Evolutionary conservation across 2,888 invertebrate genomes (phyloP).

Genomic region (Tanytarsus gracilentus): DNA sequence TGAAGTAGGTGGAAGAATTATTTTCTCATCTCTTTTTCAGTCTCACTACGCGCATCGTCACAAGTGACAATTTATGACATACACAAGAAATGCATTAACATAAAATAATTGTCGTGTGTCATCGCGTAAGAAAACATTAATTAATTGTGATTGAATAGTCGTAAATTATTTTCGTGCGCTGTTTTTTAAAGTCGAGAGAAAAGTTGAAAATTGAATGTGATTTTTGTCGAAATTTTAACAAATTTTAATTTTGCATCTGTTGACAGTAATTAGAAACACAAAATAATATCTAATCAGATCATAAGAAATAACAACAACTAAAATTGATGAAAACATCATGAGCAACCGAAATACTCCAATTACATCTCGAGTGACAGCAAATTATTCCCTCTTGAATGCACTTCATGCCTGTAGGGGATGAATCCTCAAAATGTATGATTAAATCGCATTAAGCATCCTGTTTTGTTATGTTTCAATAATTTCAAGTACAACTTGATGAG

Average conservation of each 20-base stretch:
- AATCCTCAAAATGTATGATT: not conserved
- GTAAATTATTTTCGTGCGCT: not conserved
- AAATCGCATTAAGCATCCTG: conserved; percentile 29
- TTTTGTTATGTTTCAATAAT: conserved; percentile 28
- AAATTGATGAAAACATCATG: conserved; percentile 9
- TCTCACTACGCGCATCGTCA: too few species aligned
- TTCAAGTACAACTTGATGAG: not conserved
- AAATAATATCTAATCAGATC: conserved; percentile 13
- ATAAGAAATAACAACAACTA: conserved; percentile 14
- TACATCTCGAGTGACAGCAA: conserved; percentile 22
- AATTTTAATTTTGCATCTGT: not conserved
- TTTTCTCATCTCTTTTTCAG: too few species aligned
- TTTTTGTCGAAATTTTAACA: not conserved
- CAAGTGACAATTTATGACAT: not conserved
- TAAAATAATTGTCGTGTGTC: not conserved
- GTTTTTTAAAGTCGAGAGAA: not conserved
- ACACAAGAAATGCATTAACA: conserved; percentile 14
- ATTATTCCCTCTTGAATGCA: conserved; percentile 17
- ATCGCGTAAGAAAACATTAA: not conserved
- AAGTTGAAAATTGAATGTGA: not conserved
- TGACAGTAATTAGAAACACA: not conserved
- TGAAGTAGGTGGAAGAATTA: too few species aligned
- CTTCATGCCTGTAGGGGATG: not conserved
- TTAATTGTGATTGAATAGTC: conserved; percentile 24
- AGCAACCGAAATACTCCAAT: conserved; percentile 8